Conservation (phyloP, 2,113 vertebrate species). For the Acrocephalus kingi region DNA sequence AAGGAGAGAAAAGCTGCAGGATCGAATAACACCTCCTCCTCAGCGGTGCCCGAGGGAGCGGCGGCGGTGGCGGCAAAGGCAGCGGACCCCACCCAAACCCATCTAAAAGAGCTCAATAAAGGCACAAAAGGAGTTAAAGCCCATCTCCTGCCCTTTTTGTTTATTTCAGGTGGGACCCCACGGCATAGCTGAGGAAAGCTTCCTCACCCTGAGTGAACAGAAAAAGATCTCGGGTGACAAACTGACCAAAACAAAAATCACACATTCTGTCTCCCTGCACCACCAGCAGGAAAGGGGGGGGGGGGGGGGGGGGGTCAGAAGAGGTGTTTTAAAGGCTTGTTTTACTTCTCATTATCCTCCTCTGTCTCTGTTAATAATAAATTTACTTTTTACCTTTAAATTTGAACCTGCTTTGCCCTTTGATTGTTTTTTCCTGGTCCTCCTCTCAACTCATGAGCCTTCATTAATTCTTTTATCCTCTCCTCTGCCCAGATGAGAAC, state of each 20-base stretch:
- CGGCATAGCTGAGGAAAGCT: background rate
- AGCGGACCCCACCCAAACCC: too few species aligned
- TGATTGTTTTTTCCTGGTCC: background rate
- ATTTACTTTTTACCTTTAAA: background rate
- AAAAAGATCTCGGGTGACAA: background rate
- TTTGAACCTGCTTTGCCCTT: background rate
- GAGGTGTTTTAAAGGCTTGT: background rate
- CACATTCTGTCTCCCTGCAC: too few species aligned
- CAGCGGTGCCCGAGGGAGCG: too few species aligned
- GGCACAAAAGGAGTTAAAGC: too few species aligned
- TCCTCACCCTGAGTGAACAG: background rate
- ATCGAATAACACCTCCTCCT: too few species aligned
- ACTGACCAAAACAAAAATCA: background rate
- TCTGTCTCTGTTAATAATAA: background rate
- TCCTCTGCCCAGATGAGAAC: background rate
- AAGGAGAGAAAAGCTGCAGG: too few species aligned
- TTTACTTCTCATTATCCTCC: background rate
- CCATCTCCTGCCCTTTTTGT: too few species aligned
- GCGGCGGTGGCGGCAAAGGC: too few species aligned
- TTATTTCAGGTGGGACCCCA: too few species aligned
- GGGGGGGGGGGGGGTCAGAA: background rate
- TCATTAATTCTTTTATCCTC: rapidly evolving
- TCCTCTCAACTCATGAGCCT: background rate
- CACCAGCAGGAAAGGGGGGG: background rate
- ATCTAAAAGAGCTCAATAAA: too few species aligned